Evolutionary conservation across 2,888 invertebrate species (phyloP), one percentile per base, ranked within the genome.

Genomic region (Amorpha juglandis): DNA sequence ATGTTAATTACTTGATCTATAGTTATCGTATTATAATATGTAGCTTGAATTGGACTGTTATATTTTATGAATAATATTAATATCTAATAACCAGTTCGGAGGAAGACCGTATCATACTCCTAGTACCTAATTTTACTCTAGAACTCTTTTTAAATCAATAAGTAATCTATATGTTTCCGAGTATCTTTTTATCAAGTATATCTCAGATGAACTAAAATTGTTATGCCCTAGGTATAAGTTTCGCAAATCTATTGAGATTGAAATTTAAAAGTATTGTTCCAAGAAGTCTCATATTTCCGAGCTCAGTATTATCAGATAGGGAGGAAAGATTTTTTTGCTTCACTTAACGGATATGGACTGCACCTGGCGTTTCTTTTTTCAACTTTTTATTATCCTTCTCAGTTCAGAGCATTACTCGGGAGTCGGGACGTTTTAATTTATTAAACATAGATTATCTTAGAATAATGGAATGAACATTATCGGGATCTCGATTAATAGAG

Each of bases 281-380:
- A 70, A 69, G 62, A 65, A 62, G 71, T 71, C 67, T 52, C 63
- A 63, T 71, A 71, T 74, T 72, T 76, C 52, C 67, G 68, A 70
- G 67, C 71, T 71, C 64, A 63, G 71, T 68, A 70, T 62, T 70
- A 72, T 70, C 71, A 71, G 70, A 69, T 78, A 79, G 77, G 74
- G 75, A 76, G 78, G 80, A 78, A 80, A 77, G 71, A 73, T 80
- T 86, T 84, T 75, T 78, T 77, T 65, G 71, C 70, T 78, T 75
- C 38, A 38, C 38, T 1, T 75, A 78, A 76, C 89, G 91, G 91
- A 91, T 90, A 87, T 84, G 76, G 78, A 80, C 78, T 80, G 89
- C 92, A 92, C 92, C 92, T 92, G 92, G 92, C 83, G 58, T 76
- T 77, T 63, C 45, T 47, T 19, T 66, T 66, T 55, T 33, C 52